phyloP scores from a whole-genome alignment of 2,113 vertebrate genomes.

The Zosterops japonicus region DNA sequence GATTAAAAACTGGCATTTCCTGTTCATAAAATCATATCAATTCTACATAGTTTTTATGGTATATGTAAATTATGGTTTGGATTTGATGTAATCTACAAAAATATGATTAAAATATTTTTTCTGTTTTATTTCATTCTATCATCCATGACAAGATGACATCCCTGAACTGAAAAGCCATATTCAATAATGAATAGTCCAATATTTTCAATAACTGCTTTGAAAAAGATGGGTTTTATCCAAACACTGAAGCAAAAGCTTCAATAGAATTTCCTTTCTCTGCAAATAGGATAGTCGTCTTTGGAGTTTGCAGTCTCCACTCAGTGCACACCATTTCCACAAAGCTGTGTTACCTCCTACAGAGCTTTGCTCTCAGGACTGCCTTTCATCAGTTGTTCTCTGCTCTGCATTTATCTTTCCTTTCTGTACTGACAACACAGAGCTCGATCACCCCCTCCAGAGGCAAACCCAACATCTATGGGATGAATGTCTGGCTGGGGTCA shows the following conservation, averaged over 20 bases:
- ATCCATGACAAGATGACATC: conserved; percentile 44
- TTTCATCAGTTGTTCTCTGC: not conserved
- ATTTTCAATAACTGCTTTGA: conserved; percentile 39
- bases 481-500: not conserved
- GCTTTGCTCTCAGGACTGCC: conserved; percentile 8
- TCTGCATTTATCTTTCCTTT: not conserved
- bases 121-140: conserved; percentile 55
- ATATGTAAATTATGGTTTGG: conserved; percentile 33
- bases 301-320: conserved; percentile 25
- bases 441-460: not conserved
- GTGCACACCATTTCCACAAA: conserved; percentile 6
- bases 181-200: conserved; percentile 51
- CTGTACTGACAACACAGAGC: not conserved
- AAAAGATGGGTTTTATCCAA: conserved; percentile 25
- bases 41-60: conserved; percentile 32
- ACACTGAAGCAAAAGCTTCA: not conserved
- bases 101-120: conserved; percentile 28
- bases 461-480: not conserved
- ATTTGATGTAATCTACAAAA: conserved; percentile 50
- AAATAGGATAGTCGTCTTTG: not conserved
- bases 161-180: conserved; percentile 22
- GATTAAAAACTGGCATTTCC: conserved; percentile 19
- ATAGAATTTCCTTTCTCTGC: not conserved
- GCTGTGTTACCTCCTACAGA: conserved; percentile 28
- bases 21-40: conserved; percentile 30